Evolutionary conservation across 2,113 vertebrate species (phyloP).

Genomic region (Lasiurus borealis): DNA sequence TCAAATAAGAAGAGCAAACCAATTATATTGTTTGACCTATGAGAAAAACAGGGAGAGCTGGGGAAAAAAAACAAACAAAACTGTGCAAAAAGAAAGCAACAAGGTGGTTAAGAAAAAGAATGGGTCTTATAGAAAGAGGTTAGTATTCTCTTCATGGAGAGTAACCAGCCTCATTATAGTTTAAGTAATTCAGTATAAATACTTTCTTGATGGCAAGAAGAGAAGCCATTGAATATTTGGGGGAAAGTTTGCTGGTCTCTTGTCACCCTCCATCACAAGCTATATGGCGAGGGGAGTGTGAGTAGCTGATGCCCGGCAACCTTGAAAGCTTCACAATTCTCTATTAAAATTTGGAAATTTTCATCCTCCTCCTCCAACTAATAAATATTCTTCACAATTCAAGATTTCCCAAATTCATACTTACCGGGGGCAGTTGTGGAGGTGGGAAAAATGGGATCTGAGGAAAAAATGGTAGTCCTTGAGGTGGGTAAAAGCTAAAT

Average conservation of each 20-base stretch:
- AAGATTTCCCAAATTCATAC: not conserved
- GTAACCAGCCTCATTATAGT: not conserved
- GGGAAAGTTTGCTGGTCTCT: not conserved
- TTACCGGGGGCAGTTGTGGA: constrained; percentile 61
- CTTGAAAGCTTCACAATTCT: not conserved
- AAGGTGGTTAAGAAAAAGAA: constrained; percentile 37
- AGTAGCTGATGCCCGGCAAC: not conserved
- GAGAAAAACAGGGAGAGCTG: not conserved
- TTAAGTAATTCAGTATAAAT: not conserved
- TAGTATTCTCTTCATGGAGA: constrained; percentile 14
- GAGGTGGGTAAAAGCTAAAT: constrained; percentile 52
- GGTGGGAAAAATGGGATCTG: constrained; percentile 28
- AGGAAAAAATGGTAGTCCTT: constrained; percentile 50
- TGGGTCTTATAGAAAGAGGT: not conserved
- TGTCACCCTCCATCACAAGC: not conserved
- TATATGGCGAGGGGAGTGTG: not conserved
- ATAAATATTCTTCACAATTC: not conserved
- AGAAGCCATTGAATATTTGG: not conserved
- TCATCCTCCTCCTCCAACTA: not conserved
- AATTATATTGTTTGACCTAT: constrained; percentile 29
- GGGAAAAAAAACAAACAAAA: not conserved
- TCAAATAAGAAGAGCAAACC: not conserved
- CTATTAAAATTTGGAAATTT: not conserved
- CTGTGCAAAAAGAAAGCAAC: not conserved
- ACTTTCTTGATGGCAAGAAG: not conserved